Conservation (phyloP, 2,797 vertebrate species). For the Caiman crocodilus region DNA sequence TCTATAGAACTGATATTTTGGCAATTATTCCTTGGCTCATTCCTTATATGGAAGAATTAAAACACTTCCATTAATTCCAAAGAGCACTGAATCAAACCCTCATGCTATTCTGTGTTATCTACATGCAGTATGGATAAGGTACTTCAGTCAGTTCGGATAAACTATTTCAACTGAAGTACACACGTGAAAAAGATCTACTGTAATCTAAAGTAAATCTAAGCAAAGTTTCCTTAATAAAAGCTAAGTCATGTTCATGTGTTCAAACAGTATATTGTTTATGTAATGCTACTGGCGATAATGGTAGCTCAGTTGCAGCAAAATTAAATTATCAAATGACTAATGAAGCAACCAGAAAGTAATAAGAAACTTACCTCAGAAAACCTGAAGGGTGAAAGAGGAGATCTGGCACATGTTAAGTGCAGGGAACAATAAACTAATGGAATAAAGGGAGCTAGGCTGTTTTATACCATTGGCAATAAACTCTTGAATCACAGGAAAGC, state of each 20-base stretch:
- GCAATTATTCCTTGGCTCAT: background rate
- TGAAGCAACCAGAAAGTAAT: background rate
- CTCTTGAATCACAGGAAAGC: background rate
- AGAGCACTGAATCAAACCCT: background rate
- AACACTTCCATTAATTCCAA: background rate
- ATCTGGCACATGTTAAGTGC: rapidly evolving
- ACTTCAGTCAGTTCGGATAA: background rate
- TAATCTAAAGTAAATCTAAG: background rate
- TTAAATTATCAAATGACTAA: constrained; percentile 25
- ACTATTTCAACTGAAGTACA: background rate
- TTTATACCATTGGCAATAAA: background rate
- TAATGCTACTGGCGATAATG: background rate
- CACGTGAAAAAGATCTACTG: background rate
- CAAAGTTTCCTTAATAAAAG: background rate
- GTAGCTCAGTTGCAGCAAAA: constrained; percentile 21
- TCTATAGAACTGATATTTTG: background rate
- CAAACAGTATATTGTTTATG: background rate
- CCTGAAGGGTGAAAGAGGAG: background rate
- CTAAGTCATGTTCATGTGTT: background rate
- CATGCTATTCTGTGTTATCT: background rate
- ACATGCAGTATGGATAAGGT: background rate
- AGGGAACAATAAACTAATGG: background rate
- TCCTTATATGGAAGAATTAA: background rate
- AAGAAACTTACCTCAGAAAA: background rate
- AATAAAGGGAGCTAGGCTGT: background rate